Evolutionary conservation across 2,797 vertebrate species (phyloP).

Genomic region (Mormyrus hasselquistii): DNA sequence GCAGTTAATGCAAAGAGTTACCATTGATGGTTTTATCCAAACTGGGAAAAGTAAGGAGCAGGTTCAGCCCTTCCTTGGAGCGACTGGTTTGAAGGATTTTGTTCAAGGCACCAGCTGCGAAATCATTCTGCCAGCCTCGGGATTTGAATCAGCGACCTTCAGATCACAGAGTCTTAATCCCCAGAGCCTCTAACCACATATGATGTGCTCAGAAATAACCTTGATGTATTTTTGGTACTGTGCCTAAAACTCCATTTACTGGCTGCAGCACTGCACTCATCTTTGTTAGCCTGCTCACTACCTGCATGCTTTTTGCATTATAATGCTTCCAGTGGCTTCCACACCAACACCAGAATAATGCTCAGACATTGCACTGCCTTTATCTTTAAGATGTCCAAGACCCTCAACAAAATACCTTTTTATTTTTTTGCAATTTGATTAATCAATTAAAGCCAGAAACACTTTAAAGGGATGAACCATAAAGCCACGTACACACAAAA

Average conservation of each 20-base stretch:
- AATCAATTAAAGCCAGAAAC: not conserved
- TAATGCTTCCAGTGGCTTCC: not conserved
- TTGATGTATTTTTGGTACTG: not conserved
- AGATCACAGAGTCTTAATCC: not conserved
- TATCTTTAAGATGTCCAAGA: not conserved
- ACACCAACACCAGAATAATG: not conserved
- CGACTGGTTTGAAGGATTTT: not conserved
- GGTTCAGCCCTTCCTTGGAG: not conserved
- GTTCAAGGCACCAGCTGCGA: not conserved
- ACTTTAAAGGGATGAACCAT: not conserved
- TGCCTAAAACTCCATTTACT: not conserved
- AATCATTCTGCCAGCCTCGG: not conserved
- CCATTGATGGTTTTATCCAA: not conserved
- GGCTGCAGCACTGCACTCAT: not conserved
- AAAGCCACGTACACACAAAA: not conserved
- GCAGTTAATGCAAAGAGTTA: not conserved
- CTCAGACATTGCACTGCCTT: not conserved
- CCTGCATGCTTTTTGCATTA: not conserved
- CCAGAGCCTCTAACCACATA: not conserved
- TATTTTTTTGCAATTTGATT: not conserved
- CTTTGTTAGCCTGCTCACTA: not conserved
- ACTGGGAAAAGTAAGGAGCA: not conserved
- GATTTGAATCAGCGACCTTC: not conserved
- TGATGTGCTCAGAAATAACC: not conserved
- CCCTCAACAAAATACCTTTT: not conserved